Evolutionary conservation across 1,140 invertebrate species (phyloP).

Genomic region (Nebria ingens): DNA sequence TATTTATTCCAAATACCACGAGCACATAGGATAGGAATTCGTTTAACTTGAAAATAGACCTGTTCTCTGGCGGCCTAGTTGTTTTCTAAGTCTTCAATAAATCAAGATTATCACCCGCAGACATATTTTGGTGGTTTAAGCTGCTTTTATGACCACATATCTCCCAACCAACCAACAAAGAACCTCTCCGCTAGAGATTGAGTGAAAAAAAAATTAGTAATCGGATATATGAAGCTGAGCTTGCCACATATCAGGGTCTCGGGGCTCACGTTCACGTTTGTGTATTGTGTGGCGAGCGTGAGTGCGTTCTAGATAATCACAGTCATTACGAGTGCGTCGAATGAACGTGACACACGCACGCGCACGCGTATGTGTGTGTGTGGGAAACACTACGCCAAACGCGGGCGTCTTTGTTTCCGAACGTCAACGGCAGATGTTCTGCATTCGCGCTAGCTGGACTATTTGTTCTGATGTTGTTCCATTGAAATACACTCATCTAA

Average conservation of each 20-base stretch:
- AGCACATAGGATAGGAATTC: too few relatives aligned
- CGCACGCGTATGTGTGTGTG: not conserved
- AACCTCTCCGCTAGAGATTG: too few relatives aligned
- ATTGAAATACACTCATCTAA: not conserved
- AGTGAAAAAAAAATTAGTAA: too few relatives aligned
- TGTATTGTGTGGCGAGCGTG: not conserved
- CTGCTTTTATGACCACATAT: too few relatives aligned
- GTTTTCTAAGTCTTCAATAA: too few relatives aligned
- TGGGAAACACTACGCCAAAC: not conserved
- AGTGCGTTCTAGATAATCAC: not conserved
- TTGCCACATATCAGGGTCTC: not conserved
- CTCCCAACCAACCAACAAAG: too few relatives aligned
- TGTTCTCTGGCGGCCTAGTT: too few relatives aligned
- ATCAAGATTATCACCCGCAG: too few relatives aligned
- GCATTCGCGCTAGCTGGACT: conserved; percentile 24
- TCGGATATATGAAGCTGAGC: not conserved
- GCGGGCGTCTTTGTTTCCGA: conserved; percentile 24
- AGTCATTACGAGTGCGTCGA: not conserved
- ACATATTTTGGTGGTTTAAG: too few relatives aligned
- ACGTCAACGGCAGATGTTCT: conserved; percentile 29
- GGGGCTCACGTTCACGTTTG: not conserved
- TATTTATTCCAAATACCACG: too few relatives aligned
- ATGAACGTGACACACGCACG: not conserved
- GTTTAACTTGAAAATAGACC: too few relatives aligned
- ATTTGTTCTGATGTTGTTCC: conserved; percentile 19